Evolutionary conservation across 2,888 invertebrate species (phyloP).

Genomic region (Oligia fasciuncula): DNA sequence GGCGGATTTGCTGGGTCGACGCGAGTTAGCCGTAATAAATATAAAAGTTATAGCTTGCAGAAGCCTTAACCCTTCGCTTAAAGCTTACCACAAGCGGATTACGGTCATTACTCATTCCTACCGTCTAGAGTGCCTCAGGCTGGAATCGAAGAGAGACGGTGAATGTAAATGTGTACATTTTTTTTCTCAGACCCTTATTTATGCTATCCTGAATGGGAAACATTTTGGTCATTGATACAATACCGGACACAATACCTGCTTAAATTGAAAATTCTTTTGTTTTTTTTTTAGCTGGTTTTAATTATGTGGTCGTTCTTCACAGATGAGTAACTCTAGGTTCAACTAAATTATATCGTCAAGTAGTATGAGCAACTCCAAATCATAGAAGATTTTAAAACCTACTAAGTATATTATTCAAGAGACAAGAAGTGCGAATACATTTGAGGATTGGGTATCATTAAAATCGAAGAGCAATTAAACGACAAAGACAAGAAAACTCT

Average conservation of each 20-base stretch:
- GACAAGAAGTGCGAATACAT: background rate
- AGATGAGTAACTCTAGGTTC: background rate
- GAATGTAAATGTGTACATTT: conserved; percentile 77
- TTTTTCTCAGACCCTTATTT: conserved; percentile 77
- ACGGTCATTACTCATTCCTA: conserved; percentile 88
- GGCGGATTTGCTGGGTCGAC: conserved; percentile 77
- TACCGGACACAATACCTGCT: conserved; percentile 46
- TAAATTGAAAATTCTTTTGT: conserved; percentile 44
- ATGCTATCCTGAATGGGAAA: conserved; percentile 53
- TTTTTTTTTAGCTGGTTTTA: background rate
- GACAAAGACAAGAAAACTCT: background rate
- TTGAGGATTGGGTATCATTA: background rate
- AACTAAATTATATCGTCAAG: background rate
- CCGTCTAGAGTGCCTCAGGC: conserved; percentile 84
- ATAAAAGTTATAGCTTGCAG: conserved; percentile 83
- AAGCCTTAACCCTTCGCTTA: conserved; percentile 88
- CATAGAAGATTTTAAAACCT: too few relatives aligned
- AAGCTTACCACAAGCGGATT: conserved; percentile 89
- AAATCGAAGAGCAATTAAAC: background rate
- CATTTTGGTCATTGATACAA: conserved; percentile 62
- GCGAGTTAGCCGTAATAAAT: conserved; percentile 85
- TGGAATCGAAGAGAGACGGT: conserved; percentile 72
- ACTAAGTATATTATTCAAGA: background rate
- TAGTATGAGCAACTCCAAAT: background rate
- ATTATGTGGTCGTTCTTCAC: conserved; percentile 2